Conservation (phyloP, 2,113 vertebrate genomes). For the Plecotus auritus region DNA sequence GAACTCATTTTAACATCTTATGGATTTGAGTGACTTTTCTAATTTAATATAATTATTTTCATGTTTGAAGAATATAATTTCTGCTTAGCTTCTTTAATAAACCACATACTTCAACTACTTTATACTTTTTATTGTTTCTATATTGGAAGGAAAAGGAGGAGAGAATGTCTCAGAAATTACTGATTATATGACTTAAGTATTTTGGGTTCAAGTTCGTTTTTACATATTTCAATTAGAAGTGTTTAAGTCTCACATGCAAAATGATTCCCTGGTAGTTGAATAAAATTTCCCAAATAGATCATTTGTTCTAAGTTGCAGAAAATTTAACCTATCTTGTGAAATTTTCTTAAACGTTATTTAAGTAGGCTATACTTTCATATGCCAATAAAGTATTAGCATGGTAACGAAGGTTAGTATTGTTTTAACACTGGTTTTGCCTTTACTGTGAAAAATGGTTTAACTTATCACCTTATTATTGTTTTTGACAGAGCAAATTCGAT, state of each 20-base stretch:
- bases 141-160: not conserved
- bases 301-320: constrained; percentile 37
- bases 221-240: constrained; percentile 14
- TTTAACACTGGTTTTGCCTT: constrained; percentile 32
- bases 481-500: constrained; percentile 92
- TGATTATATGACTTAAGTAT: constrained; percentile 8
- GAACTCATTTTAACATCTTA: not conserved
- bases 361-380: not conserved
- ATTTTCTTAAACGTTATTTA: constrained; percentile 36
- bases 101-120: not conserved
- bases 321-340: not conserved
- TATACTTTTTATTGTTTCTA: not conserved
- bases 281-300: not conserved
- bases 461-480: constrained; percentile 33
- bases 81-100: constrained; percentile 27
- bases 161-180: constrained; percentile 9
- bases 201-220: constrained; percentile 33
- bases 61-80: constrained; percentile 46
- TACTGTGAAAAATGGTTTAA: constrained; percentile 50
- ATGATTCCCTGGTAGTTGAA: not conserved
- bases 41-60: constrained; percentile 38
- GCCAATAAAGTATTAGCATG: not conserved
- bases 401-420: not conserved
- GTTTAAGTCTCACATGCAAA: not conserved
- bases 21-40: not conserved